A percentile compares a stretch with the other conserved stretches of the same genome.
Conservation (phyloP, 1,140 invertebrate species). For the Telenomus remus region DNA sequence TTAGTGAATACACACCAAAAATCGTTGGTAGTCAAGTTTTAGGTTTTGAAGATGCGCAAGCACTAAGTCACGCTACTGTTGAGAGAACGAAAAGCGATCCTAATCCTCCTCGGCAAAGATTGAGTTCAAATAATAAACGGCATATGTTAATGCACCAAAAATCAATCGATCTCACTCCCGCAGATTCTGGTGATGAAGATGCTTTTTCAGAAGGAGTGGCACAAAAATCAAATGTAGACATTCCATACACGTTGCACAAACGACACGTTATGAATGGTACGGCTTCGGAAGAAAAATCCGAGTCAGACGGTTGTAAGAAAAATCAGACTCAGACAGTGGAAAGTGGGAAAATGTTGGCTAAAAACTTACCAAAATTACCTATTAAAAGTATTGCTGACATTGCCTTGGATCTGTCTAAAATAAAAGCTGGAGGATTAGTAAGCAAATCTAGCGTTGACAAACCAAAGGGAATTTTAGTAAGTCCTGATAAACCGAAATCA, state of each 20-base stretch:
- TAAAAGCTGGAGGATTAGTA: slow-evolving; percentile 59
- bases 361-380: slow-evolving; percentile 70
- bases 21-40: slow-evolving; percentile 71
- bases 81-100: slow-evolving; percentile 90
- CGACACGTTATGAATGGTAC: slow-evolving; percentile 89
- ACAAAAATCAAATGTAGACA: slow-evolving; percentile 80
- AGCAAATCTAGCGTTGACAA: slow-evolving; percentile 62
- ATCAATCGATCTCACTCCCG: slow-evolving; percentile 88
- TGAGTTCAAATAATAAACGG: slow-evolving; percentile 82
- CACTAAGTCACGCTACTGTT: slow-evolving; percentile 80
- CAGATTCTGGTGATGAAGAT: slow-evolving; percentile 87
- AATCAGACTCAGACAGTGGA: slow-evolving; percentile 71
- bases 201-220: slow-evolving; percentile 77
- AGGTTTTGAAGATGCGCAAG: slow-evolving; percentile 69
- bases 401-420: slow-evolving; percentile 72
- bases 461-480: slow-evolving; percentile 64
- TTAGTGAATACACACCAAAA: slow-evolving; percentile 75
- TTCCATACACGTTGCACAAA: slow-evolving; percentile 88
- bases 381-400: slow-evolving; percentile 74
- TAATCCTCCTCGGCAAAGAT: slow-evolving; percentile 82
- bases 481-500: slow-evolving; percentile 66
- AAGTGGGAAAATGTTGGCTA: slow-evolving; percentile 45
- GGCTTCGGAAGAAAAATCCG: slow-evolving; percentile 77
- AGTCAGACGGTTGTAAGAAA: slow-evolving; percentile 69
- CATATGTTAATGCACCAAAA: slow-evolving; percentile 90